A percentile compares a stretch with the other conserved stretches of the same genome.
Evolutionary conservation across 2,888 invertebrate species (phyloP).

Genomic region (Euplexia lucipara): DNA sequence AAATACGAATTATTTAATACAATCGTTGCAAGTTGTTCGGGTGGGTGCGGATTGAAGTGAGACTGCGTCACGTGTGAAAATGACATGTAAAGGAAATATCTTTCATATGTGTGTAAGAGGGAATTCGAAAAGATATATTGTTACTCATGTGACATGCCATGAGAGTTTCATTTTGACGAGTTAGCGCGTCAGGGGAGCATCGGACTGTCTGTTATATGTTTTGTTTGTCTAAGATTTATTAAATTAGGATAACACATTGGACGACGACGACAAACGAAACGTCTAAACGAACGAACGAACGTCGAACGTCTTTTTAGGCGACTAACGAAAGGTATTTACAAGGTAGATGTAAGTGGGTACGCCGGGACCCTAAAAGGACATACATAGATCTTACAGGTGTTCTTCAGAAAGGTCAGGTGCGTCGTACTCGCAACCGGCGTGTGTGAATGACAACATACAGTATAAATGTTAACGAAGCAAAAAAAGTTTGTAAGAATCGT

Average conservation of each 20-base stretch:
- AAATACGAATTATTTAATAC: constrained; percentile 54
- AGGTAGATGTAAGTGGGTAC: too few species aligned
- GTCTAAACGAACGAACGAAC: too few species aligned
- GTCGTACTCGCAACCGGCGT: too few species aligned
- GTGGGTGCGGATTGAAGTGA: constrained; percentile 7
- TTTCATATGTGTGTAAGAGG: constrained; percentile 14
- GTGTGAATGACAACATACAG: too few species aligned
- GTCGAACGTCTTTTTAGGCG: too few species aligned
- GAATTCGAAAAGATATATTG: constrained; percentile 33
- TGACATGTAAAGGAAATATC: constrained; percentile 23
- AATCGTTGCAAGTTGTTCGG: constrained; percentile 33
- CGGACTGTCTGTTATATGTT: constrained; percentile 22
- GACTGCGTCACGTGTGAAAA: constrained; percentile 10
- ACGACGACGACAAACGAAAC: too few species aligned
- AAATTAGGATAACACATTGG: background rate
- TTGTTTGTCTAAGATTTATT: background rate
- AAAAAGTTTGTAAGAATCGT: too few species aligned
- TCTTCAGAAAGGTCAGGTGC: too few species aligned
- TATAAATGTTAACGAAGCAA: too few species aligned
- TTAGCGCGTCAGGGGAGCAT: constrained; percentile 20
- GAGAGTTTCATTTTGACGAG: constrained; percentile 44
- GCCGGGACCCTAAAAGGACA: too few species aligned
- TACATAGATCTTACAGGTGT: too few species aligned
- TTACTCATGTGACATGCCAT: constrained; percentile 22
- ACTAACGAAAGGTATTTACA: too few species aligned